phyloP scores from a whole-genome alignment of 1,140 invertebrate genomes.

The Dendroctonus ponderosae region DNA sequence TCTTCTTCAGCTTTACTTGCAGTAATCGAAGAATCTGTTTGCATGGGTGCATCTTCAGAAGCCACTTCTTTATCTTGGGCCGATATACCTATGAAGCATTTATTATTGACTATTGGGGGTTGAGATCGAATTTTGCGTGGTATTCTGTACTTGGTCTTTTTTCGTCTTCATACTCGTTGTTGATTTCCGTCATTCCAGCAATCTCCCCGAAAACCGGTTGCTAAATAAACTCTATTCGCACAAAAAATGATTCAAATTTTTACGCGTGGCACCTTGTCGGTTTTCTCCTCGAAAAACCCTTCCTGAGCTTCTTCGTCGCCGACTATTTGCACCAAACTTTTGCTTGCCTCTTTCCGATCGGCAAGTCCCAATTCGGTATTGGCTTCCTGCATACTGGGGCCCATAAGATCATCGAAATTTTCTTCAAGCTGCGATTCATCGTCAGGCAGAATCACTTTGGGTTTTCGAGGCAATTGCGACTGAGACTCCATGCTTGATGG shows the following conservation, averaged over 20 bases:
- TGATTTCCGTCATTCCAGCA: neutral
- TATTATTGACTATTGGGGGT: no score
- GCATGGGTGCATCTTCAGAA: no score
- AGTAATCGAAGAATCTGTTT: no score
- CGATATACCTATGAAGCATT: no score
- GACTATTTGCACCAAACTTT: neutral
- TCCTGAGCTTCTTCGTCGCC: neutral
- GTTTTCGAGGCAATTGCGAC: neutral
- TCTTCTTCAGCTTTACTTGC: no score
- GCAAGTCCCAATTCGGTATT: no score
- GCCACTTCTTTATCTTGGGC: no score
- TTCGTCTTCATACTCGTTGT: neutral
- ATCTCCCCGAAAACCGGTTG: neutral
- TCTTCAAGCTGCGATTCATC: neutral
- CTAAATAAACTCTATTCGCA: neutral
- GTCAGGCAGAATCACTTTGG: neutral
- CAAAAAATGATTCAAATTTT: neutral
- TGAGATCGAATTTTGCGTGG: no score
- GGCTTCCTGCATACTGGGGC: no score
- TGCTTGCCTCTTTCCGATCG: no score
- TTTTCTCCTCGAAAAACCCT: neutral
- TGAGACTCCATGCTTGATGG: neutral
- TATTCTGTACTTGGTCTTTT: neutral
- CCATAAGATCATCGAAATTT: neutral
- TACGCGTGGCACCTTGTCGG: neutral